Conservation (phyloP, 2,888 invertebrate genomes). For the Galerucella calmariensis region DNA sequence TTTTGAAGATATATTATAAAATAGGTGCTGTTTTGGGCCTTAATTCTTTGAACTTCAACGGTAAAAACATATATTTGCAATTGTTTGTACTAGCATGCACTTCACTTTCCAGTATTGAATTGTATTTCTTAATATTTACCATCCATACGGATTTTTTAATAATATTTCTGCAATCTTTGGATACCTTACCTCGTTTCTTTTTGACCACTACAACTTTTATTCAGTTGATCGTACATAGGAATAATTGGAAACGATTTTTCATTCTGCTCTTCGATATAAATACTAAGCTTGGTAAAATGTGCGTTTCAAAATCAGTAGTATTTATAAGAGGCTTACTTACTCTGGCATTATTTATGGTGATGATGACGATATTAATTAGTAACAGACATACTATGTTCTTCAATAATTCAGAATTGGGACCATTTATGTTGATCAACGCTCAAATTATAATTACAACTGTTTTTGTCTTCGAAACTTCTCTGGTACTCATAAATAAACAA, state of each 20-base stretch:
- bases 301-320: neutral
- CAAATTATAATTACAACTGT: neutral
- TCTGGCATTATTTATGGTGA: neutral
- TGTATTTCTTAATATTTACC: neutral
- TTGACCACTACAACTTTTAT: neutral
- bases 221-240: neutral
- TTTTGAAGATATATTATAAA: slow-evolving; percentile 1
- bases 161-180: slow-evolving; percentile 3
- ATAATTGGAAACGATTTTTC: slow-evolving; percentile 4
- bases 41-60: neutral
- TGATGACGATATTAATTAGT: neutral
- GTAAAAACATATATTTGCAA: slow-evolving; percentile 1
- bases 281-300: neutral
- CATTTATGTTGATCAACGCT: neutral
- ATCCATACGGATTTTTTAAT: neutral
- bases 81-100: neutral
- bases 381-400: slow-evolving; percentile 6
- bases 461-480: neutral
- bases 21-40: neutral
- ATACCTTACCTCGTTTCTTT: neutral
- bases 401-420: neutral
- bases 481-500: neutral
- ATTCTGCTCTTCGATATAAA: neutral
- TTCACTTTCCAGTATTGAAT: neutral
- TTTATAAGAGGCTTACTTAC: neutral